Conservation (phyloP, 2,888 invertebrate species). For the Erynnis tages region DNA sequence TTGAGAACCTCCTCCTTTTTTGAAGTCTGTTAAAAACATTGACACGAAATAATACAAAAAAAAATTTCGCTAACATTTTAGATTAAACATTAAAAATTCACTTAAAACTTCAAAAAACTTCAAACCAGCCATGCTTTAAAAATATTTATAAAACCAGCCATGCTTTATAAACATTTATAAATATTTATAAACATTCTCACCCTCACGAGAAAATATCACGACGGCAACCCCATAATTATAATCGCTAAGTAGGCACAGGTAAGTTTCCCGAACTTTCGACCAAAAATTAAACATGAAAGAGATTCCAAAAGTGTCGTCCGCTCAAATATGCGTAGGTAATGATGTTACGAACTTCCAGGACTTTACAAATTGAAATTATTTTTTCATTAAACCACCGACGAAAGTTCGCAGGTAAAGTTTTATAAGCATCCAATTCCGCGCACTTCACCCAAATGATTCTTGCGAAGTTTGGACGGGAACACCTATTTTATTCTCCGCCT, state of each 20-base stretch:
- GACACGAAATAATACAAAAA: too few species aligned
- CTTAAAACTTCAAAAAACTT: too few species aligned
- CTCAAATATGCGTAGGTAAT: constrained; percentile 71
- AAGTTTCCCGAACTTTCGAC: constrained; percentile 6
- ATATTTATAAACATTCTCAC: background rate
- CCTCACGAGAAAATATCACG: background rate
- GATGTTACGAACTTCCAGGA: constrained; percentile 55
- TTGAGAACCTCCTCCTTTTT: too few species aligned
- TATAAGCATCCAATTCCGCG: constrained; percentile 61
- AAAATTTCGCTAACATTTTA: too few species aligned
- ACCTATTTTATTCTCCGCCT: background rate
- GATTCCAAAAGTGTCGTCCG: constrained; percentile 48
- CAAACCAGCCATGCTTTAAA: too few species aligned
- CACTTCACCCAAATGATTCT: constrained; percentile 56
- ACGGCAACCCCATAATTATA: constrained; percentile 17
- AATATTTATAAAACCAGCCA: too few species aligned
- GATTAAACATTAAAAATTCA: too few species aligned
- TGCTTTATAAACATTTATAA: too few species aligned
- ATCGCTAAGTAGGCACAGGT: constrained; percentile 23
- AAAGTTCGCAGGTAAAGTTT: constrained; percentile 67
- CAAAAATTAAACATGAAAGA: constrained; percentile 23
- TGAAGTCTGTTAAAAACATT: too few species aligned
- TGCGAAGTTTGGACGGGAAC: constrained; percentile 39
- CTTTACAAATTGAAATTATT: constrained; percentile 77
- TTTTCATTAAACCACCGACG: constrained; percentile 75